Evolutionary conservation across 1,140 invertebrate species (phyloP), one percentile per base, ranked within the genome.

Genomic region (Brachionus paranguensis): DNA sequence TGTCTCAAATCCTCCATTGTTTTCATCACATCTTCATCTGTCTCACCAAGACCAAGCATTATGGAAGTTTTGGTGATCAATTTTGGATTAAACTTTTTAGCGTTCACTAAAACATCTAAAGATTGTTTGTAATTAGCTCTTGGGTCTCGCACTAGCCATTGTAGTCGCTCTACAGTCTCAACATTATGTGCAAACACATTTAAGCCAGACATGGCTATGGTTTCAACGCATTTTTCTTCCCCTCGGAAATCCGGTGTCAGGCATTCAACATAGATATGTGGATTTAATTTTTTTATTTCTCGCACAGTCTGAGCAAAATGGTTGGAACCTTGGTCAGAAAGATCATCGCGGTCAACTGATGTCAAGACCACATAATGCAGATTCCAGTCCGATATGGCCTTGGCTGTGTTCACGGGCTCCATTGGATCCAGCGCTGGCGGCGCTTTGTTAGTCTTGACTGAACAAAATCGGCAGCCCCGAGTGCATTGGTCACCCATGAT

Each of bases 121-220:
- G 96, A 95, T 90, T 99, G 98, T 84, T 93, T 85, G 86, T 93
- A 93, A 86, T 91, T 92, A 29, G 93, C 93, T 84, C 98, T 91
- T 53, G 93, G 93, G 90, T 99, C 98, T 85, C 98, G 91, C 7
- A 99, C 95, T 88, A 93, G 94, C 12, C 86, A 86, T 86, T 91
- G 90, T 17, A 97, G 90, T 84, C 92, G 90, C 88, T 96, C 94
- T 0, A 89, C 92, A 47, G 97, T 99, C 92, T 99, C 97, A 81
- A 98, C 94, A 89, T 98, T 98, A 88, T 99, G 96, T 0, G 97
- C 96, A 91, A 94, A 98, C 45, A 98, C 95, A 90, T 98, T 95
- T 2, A 97, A 89, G 0, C 95, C 95, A 72, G 94, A 94, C 12
- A 91, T 88, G 0, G 93, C 95, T 76, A 99, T 93, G 0, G 88